A percentile compares a stretch with the other conserved stretches of the same genome.
Conservation (phyloP, 2,888 invertebrate genomes). For the Coenonympha arcania region DNA sequence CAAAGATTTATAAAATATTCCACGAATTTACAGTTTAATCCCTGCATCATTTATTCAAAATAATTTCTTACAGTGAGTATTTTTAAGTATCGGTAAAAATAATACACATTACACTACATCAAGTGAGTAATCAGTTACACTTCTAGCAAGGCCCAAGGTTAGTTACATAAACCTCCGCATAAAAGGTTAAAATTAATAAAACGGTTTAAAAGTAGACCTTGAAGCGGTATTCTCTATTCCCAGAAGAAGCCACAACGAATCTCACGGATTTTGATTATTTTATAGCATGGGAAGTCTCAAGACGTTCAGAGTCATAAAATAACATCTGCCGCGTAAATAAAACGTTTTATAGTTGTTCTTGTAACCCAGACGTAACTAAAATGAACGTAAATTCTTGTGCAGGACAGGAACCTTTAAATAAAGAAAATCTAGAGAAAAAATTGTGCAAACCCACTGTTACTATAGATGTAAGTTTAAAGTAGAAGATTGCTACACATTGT, state of each 20-base stretch:
- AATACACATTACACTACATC: neutral
- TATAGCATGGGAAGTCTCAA: conserved; percentile 4
- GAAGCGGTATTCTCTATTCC: conserved; percentile 1
- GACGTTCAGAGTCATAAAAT: conserved; percentile 15
- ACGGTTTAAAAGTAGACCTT: neutral
- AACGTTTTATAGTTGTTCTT: conserved; percentile 14
- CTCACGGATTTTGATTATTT: conserved; percentile 10
- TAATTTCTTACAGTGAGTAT: too few relatives aligned
- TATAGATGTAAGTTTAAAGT: too few relatives aligned
- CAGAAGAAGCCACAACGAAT: conserved; percentile 4
- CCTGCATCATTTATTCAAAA: too few relatives aligned
- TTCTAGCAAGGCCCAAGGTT: neutral
- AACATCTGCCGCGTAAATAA: conserved; percentile 16
- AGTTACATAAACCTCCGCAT: neutral
- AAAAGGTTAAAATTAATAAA: neutral
- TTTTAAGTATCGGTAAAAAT: too few relatives aligned
- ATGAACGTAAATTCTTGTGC: neutral
- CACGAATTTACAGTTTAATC: too few relatives aligned
- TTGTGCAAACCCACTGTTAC: too few relatives aligned
- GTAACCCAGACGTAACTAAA: neutral
- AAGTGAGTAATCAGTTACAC: neutral
- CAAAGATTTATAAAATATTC: neutral
- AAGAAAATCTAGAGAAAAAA: too few relatives aligned
- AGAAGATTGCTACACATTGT: too few relatives aligned
- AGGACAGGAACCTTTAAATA: too few relatives aligned